Conservation (phyloP, 2,888 invertebrate species). For the Brenthis daphne region DNA sequence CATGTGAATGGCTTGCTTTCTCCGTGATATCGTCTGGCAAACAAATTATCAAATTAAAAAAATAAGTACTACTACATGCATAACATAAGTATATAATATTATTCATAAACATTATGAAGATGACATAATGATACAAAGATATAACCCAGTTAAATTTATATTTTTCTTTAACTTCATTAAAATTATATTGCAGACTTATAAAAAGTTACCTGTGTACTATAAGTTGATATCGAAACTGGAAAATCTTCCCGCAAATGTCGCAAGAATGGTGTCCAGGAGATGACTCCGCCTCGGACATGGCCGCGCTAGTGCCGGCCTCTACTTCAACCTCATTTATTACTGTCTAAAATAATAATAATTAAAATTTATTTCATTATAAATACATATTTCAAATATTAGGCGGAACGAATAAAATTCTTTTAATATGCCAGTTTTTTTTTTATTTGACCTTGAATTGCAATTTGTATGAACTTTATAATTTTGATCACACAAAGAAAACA, state of each 20-base stretch:
- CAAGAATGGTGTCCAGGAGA: constrained; percentile 89
- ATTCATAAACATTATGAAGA: too few species aligned
- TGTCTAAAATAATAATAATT: constrained; percentile 44
- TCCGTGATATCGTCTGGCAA: constrained; percentile 88
- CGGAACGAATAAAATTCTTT: too few species aligned
- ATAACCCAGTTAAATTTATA: too few species aligned
- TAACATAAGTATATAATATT: too few species aligned
- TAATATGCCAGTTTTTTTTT: too few species aligned
- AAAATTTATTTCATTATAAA: too few species aligned
- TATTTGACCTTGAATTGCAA: too few species aligned
- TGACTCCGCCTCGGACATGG: constrained; percentile 79
- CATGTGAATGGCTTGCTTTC: constrained; percentile 92
- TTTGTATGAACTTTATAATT: neutral
- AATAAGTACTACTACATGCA: neutral
- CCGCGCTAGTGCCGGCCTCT: constrained; percentile 81
- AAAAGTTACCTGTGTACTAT: constrained; percentile 87
- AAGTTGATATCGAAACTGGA: constrained; percentile 92
- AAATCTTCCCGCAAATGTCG: constrained; percentile 93
- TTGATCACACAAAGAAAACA: neutral
- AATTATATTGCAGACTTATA: neutral
- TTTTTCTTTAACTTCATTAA: too few species aligned
- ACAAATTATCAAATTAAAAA: constrained; percentile 28
- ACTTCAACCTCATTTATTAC: constrained; percentile 73
- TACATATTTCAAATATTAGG: too few species aligned
- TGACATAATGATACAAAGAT: too few species aligned